phyloP scores from a whole-genome alignment of 2,797 vertebrate genomes.

The Bradypodion ventrale region DNA sequence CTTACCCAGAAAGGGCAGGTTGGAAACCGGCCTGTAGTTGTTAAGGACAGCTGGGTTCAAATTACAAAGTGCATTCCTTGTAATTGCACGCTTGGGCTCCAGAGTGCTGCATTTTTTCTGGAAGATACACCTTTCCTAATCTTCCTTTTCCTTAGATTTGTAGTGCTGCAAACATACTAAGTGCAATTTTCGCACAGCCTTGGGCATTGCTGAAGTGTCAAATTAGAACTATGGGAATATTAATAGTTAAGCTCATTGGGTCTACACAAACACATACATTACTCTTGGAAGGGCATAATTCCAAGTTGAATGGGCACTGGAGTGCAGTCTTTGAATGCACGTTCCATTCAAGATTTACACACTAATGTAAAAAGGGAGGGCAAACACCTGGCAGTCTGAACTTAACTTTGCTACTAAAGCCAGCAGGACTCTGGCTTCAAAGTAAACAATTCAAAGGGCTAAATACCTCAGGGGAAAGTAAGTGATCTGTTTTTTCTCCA shows the following conservation, averaged over 20 bases:
- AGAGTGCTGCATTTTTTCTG: neutral
- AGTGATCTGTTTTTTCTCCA: neutral
- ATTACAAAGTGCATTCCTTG: neutral
- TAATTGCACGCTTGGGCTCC: neutral
- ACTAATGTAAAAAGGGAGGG: neutral
- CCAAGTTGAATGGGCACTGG: neutral
- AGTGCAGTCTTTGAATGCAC: neutral
- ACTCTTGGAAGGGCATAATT: neutral
- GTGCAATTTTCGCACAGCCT: neutral
- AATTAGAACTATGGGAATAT: neutral
- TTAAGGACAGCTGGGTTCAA: no score
- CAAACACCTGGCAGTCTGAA: neutral
- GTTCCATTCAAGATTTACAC: neutral
- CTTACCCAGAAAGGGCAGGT: no score
- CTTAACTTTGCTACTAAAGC: neutral
- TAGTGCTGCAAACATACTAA: neutral
- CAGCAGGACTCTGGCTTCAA: neutral
- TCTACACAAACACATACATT: neutral
- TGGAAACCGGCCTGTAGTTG: no score
- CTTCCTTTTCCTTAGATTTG: neutral
- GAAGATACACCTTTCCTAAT: neutral
- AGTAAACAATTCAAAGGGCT: neutral
- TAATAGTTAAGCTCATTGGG: neutral
- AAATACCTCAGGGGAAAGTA: neutral
- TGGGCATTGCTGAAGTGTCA: neutral